Base-by-base conservation (phyloP, 2,797 vertebrate genomes). In the Synaphobranchus kaupii region DNA sequence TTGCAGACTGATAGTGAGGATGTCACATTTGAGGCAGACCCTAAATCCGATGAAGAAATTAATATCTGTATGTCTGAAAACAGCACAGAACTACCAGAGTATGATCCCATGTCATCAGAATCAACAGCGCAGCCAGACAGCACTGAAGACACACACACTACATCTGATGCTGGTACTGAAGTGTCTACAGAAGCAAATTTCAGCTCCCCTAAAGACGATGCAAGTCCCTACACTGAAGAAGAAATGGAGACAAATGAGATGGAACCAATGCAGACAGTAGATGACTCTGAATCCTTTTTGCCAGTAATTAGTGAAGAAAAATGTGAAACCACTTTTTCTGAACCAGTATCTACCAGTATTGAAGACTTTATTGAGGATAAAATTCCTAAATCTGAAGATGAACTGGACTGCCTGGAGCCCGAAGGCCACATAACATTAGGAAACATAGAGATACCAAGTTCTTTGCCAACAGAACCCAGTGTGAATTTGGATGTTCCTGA, bases 71-170 rank as follows among this genome's bases (percentile, higher is more conserved):
- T 7, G 9, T n/a, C 28, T 28, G 28, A 31, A 71, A 71, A 31
- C 66, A 71, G 15, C 66, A 71, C 9, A 28, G 10, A 71, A 71
- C 66, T 71, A 71, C 28, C 66, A 71, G 66, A 71, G 66, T 28
- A 28, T 71, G 66, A 71, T 71, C 28, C 66, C 66, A 0, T 1
- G 13, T 15, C 66, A 31, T 71, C 17, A 20, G 34, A 76, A 15
- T 44, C 71, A 76, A 76, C 31, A 44, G n/a, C 60, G 4, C 34
- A 25, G 84, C 17, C 28, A 87, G 84, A 89, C 39, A 84, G 34
- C 17, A 48, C 4, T 52, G 68, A 90, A 60, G 58, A 90, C 31
- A 63, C 60, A 71, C 88, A 89, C 7, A 63, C 63, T 83, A 76
- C 87, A 3, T 85, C 88, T 8, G 44, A 90, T 4, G 66, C 39